Evolutionary conservation across 1,140 invertebrate species (phyloP).

Genomic region (Heterodera schachtii): DNA sequence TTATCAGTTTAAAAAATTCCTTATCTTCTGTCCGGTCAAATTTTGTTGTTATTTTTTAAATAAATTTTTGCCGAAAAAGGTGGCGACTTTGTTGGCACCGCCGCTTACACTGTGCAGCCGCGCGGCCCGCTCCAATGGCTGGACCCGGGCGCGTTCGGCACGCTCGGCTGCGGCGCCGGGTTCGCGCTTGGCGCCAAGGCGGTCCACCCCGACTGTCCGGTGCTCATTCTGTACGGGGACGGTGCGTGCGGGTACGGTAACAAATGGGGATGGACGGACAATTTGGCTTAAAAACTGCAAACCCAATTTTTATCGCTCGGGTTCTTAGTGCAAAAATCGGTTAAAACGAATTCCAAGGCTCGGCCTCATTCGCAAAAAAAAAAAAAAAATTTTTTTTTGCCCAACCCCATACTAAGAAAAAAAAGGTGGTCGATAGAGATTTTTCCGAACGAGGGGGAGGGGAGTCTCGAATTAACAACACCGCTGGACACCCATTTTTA

Average conservation of each 20-base stretch:
- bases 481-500: too few relatives aligned
- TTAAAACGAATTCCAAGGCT: too few relatives aligned
- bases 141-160: slow-evolving; percentile 74
- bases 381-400: too few relatives aligned
- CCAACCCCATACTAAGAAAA: too few relatives aligned
- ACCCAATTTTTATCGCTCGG: neutral
- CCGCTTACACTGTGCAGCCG: slow-evolving; percentile 73
- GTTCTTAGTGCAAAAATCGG: too few relatives aligned
- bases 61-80: slow-evolving; percentile 71
- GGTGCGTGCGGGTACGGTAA: slow-evolving; percentile 72
- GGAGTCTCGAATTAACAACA: too few relatives aligned
- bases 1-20: too few relatives aligned
- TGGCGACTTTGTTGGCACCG: slow-evolving; percentile 75
- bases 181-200: slow-evolving; percentile 75
- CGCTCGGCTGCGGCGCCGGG: slow-evolving; percentile 72
- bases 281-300: neutral
- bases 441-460: too few relatives aligned
- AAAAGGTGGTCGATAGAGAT: too few relatives aligned
- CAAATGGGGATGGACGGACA: neutral
- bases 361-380: too few relatives aligned
- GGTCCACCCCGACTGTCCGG: slow-evolving; percentile 71
- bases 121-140: slow-evolving; percentile 72
- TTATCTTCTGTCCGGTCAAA: too few relatives aligned
- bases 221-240: slow-evolving; percentile 75
- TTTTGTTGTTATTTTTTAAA: too few relatives aligned